These are phyloP conservation scores for Urocolius indicus DNA, from an alignment of 2,113 vertebrate genomes.

Conservation along the genomic window DNA sequence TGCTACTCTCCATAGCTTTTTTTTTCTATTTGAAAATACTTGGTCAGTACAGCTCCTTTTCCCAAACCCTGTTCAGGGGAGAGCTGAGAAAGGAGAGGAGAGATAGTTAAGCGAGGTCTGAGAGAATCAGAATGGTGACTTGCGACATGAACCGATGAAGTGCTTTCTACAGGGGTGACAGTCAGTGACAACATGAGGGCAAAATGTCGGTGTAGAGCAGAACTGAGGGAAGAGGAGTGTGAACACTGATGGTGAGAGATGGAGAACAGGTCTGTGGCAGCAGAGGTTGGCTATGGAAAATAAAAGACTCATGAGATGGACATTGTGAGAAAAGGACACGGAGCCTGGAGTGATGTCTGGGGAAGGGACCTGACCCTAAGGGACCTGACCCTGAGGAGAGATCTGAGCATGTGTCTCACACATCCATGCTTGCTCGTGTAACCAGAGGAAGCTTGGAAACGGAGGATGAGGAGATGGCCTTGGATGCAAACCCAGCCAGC, in stretches of 20 bases:
- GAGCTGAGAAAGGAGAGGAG: not conserved
- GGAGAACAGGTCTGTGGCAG: not conserved
- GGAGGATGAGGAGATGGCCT: not conserved
- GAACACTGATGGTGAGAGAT: not conserved
- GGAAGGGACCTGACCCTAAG: not conserved
- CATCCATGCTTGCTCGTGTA: not conserved
- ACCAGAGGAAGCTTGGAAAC: not conserved
- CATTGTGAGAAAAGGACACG: accelerated
- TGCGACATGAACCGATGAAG: accelerated
- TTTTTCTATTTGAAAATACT: not conserved
- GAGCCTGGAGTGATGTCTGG: accelerated
- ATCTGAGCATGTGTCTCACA: not conserved
- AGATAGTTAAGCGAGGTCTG: accelerated
- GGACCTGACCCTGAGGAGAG: not conserved
- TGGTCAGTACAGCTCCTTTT: not conserved
- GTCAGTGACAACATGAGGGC: accelerated
- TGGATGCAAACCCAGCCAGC: not conserved
- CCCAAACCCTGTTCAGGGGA: not conserved
- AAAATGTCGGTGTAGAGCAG: accelerated
- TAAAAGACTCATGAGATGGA: not conserved
- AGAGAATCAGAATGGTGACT: not conserved
- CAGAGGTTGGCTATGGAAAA: not conserved
- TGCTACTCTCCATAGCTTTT: not conserved
- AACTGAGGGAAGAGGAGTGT: not conserved
- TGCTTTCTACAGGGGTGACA: not conserved